Base-by-base conservation (phyloP, 2,113 vertebrate species). In the Prionailurus bengalensis region DNA sequence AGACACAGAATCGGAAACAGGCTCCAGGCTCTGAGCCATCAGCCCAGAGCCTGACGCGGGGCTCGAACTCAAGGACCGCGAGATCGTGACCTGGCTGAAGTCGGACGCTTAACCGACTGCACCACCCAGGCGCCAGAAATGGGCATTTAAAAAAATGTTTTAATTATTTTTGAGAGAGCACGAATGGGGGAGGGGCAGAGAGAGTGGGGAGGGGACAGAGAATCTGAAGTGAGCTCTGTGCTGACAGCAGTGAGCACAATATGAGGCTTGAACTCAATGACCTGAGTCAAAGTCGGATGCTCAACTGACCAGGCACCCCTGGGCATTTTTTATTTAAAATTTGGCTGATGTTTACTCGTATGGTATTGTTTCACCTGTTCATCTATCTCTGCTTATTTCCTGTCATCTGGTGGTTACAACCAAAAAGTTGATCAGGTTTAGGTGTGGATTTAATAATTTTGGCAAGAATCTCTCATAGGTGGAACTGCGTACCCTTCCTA, bases 401-500 rank as follows among this genome's bases (percentile, higher is more conserved):
- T 91, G 8, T 83, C 27, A 68, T 55, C 17, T 63, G 23, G 58
- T 89, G 29, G 12, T 42, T 76, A 70, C 13, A 65, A 68, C 3
- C 71, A 85, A 36, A 82, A 33, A 7, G 27, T 88, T 91, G 23
- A 68, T 51, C 25, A 89, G 45, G 36, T 88, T 92, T 8, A 53
- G 81, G 23, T 33, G 63, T 96, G 71, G 89, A 42, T 87, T 95
- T 65, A 95, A 78, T 79, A 61, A 70, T 45, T 82, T 80, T 85
- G 89, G 82, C 55, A 93, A 71, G 23, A 94, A n/a, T 91, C 15
- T 85, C 61, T 95, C 25, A 53, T 23, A 73, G 61, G 29, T 87
- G 31, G 27, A 79, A 33, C 13, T 48, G 19, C 42, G 15, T 81
- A 17, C 1, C 29, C 25, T 93, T 82, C 39, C 53, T 45, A 31